phyloP scores from a whole-genome alignment of 2,113 vertebrate species.

The Stigmatopora argus region DNA sequence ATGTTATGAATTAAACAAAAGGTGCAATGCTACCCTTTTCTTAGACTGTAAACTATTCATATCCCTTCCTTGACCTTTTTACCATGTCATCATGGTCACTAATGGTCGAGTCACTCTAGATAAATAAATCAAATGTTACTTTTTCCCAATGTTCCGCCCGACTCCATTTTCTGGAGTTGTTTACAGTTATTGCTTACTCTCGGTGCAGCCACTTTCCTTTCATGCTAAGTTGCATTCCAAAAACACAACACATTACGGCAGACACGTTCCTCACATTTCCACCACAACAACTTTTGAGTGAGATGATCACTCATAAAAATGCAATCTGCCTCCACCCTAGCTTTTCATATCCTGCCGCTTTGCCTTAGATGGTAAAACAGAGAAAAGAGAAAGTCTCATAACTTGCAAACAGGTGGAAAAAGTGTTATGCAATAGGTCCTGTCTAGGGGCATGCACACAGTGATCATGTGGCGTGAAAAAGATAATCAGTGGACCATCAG shows the following conservation, averaged over 20 bases:
- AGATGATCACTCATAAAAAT: constrained; percentile 40
- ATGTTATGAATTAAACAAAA: constrained; percentile 36
- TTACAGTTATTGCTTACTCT: neutral
- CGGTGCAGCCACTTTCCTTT: neutral
- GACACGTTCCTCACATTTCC: constrained; percentile 36
- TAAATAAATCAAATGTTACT: neutral
- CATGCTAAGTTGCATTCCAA: constrained; percentile 21
- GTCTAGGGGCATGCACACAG: neutral
- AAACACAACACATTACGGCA: constrained; percentile 21
- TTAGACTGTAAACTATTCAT: constrained; percentile 1
- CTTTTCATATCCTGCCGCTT: neutral
- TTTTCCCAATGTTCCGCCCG: neutral
- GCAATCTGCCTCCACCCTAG: constrained; percentile 15
- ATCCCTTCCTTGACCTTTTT: neutral
- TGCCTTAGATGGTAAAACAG: constrained; percentile 12
- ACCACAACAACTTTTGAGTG: constrained; percentile 23
- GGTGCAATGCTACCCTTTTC: neutral
- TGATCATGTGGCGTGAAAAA: constrained; percentile 21
- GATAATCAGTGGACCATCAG: constrained; percentile 29
- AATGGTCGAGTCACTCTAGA: neutral
- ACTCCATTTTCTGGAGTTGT: neutral
- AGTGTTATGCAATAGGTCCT: constrained; percentile 5
- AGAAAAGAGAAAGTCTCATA: neutral
- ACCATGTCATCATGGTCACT: neutral
- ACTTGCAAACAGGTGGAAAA: constrained; percentile 17